phyloP scores from a whole-genome alignment of 2,797 vertebrate species.

The Scomberomorus guttatus region DNA sequence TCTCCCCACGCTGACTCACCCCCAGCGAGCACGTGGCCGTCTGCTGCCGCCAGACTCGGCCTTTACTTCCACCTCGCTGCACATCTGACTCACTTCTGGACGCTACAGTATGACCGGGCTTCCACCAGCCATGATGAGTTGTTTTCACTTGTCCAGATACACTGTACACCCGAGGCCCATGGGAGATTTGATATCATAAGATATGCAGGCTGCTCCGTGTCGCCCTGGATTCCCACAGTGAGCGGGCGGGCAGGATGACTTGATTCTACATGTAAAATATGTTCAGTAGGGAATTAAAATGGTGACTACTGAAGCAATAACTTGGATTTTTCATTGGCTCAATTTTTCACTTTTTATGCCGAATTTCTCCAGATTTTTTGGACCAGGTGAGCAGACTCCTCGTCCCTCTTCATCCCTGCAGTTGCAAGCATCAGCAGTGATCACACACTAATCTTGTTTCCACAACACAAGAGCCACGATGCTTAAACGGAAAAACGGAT shows the following conservation, averaged over 20 bases:
- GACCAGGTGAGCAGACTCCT: not conserved
- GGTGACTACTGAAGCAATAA: not conserved
- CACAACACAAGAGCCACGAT: slow-evolving; percentile 27
- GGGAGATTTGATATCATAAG: not conserved
- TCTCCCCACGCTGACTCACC: not conserved
- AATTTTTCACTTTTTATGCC: not conserved
- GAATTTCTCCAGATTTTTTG: not conserved
- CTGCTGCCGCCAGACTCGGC: not conserved
- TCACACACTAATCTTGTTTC: slow-evolving; percentile 47
- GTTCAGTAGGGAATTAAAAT: not conserved
- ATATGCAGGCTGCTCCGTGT: not conserved
- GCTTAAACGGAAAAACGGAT: slow-evolving; percentile 33
- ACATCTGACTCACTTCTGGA: slow-evolving; percentile 61
- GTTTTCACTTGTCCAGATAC: slow-evolving; percentile 11
- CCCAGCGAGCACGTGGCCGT: slow-evolving; percentile 6
- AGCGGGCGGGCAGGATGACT: not conserved
- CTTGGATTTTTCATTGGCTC: not conserved
- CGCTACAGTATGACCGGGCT: not conserved
- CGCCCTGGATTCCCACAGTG: not conserved
- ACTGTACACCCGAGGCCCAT: not conserved
- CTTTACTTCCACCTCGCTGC: slow-evolving; percentile 44
- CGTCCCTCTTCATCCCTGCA: not conserved
- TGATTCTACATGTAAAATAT: not conserved
- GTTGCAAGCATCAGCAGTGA: not conserved
- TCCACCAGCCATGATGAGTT: not conserved